Conservation (phyloP, 2,113 vertebrate species). For the Anolis sagrei region DNA sequence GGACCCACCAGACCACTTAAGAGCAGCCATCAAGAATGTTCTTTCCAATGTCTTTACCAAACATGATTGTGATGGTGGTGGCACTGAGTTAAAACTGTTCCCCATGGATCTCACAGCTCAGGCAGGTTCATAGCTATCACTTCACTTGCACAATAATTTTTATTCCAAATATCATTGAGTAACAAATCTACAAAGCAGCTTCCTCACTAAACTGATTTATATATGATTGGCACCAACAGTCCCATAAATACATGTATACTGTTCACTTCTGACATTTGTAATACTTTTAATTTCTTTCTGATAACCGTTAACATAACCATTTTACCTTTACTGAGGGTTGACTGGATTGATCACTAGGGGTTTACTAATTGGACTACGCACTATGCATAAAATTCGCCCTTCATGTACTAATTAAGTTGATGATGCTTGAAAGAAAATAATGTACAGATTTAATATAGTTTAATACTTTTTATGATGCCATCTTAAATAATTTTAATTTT, state of each 20-base stretch:
- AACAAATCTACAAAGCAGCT: too few relatives aligned
- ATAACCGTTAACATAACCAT: not conserved
- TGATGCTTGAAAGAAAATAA: not conserved
- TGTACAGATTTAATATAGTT: not conserved
- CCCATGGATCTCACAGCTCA: not conserved
- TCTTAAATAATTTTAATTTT: not conserved
- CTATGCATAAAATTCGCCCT: not conserved
- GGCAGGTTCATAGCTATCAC: too few relatives aligned
- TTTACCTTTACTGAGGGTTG: not conserved
- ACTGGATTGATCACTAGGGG: not conserved
- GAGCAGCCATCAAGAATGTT: not conserved
- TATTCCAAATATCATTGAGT: too few relatives aligned
- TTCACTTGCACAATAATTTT: too few relatives aligned
- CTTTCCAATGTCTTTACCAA: too few relatives aligned
- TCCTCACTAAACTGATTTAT: too few relatives aligned
- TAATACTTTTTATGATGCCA: not conserved
- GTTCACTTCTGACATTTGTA: not conserved
- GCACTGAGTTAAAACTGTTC: not conserved
- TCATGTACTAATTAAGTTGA: not conserved
- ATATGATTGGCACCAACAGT: not conserved
- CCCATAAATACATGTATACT: rapidly evolving
- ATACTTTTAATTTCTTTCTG: not conserved
- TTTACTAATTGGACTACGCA: constrained; percentile 12
- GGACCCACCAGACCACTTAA: not conserved
- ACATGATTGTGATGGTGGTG: too few relatives aligned